Conservation (phyloP, 2,797 vertebrate species). For the Uromys caudimaculatus region DNA sequence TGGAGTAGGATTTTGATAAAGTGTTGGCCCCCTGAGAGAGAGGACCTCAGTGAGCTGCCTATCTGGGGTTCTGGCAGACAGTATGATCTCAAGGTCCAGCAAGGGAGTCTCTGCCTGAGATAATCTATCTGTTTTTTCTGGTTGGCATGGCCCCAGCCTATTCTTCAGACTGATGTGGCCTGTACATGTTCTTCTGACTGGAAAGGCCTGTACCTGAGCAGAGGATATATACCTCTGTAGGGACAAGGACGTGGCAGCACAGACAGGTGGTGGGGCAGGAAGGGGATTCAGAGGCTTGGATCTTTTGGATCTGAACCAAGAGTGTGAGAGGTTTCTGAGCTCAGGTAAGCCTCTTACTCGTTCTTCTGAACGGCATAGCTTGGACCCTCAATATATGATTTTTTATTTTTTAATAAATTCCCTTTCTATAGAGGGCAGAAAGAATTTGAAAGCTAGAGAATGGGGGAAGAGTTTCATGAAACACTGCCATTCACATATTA, state of each 20-base stretch:
- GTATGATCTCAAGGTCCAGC: not conserved
- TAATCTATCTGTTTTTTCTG: not conserved
- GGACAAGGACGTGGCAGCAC: not conserved
- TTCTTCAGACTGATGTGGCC: not conserved
- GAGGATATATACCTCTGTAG: not conserved
- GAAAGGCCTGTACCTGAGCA: not conserved
- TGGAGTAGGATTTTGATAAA: not conserved
- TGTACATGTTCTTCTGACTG: not conserved
- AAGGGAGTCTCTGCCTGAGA: not conserved
- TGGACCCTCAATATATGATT: not conserved
- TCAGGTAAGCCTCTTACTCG: not conserved
- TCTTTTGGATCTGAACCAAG: not conserved
- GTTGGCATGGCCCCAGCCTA: not conserved
- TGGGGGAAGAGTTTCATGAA: not conserved
- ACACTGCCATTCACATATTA: not conserved
- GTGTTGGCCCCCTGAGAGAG: not conserved
- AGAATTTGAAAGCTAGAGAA: not conserved
- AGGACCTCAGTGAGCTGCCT: not conserved
- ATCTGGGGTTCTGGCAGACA: not conserved
- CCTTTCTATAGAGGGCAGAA: not conserved
- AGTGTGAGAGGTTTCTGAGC: not conserved
- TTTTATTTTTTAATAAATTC: slow-evolving; percentile 13
- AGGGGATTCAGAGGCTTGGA: not conserved
- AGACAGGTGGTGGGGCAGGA: not conserved
- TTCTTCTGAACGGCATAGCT: not conserved